Base-by-base conservation (phyloP, 2,113 vertebrate genomes). In the Echinops telfairi region DNA sequence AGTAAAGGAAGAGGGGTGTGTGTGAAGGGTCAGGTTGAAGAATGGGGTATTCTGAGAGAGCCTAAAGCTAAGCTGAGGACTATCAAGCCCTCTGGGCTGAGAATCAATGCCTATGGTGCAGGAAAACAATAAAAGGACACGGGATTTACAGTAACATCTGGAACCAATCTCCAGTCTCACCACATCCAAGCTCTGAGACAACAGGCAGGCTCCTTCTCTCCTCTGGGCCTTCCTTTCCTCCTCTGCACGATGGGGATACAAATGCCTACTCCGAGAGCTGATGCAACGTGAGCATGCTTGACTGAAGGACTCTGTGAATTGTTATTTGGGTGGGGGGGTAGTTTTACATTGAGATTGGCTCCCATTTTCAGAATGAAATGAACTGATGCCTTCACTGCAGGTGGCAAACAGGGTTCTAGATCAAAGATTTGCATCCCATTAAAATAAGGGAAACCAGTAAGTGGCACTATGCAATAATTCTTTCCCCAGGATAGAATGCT, bases 391-490 rank as follows among this genome's bases (percentile, higher is more conserved):
- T 60, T 86, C 27, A 80, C 43, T 53, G n/a, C 3, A 40, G 64
- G 1, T 57, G 43, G 93, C 4, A 38, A 90, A 80, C 29, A 19
- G 0, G 14, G 82, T 70, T 92, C 66, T 53, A 86, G 17, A 81
- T 64, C 22, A 20, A 94, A 92, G 90, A 93, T 70, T 29, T 43
- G 33, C 23, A 84, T 70, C 15, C 57, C 7, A 43, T 75, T 78
- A 36, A 93, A 95, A 43, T 76, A 20, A 79, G 40, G 83, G 60
- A 95, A 90, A 83, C 53, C 73, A 53, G 10, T 90, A 66, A 66
- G 22, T 25, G 71, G n/a, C 17, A 92, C 23, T 40, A 12, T 38
- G 38, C 22, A 84, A n/a, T 19, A 43, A 90, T 66, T 73, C 20
- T 86, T 47, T n/a, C 83, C 19, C 80, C 12, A 25, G 36, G 75